phyloP scores from a whole-genome alignment of 2,113 vertebrate genomes.

The Hepsetus odoe region DNA sequence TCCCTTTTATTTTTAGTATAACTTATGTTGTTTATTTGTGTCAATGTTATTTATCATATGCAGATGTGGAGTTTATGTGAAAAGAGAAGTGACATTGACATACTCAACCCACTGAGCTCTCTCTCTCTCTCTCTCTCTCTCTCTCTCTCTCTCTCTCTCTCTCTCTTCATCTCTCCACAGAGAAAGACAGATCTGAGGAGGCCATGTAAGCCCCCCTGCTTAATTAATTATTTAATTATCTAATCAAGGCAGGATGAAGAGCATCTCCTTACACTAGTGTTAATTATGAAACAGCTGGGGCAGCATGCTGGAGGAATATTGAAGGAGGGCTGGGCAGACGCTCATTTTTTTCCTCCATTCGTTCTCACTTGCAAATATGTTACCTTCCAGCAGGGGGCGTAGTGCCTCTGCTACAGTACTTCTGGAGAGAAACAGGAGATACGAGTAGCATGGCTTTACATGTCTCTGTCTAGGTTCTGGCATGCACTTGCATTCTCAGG shows the following conservation, averaged over 20 bases:
- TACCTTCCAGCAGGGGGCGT: slow-evolving; percentile 68
- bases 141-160: slow-evolving; percentile 43
- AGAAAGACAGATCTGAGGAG: slow-evolving; percentile 75
- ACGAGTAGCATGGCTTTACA: too few relatives aligned
- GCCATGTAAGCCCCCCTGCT: slow-evolving; percentile 71
- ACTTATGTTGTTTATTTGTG: too few relatives aligned
- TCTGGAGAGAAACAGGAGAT: background rate
- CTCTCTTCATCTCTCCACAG: slow-evolving; percentile 57
- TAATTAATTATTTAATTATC: slow-evolving; percentile 84
- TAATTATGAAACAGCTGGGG: slow-evolving; percentile 82
- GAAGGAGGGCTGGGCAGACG: slow-evolving; percentile 52
- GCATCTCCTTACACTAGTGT: slow-evolving; percentile 75
- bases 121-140: slow-evolving; percentile 21
- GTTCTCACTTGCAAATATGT: slow-evolving; percentile 47
- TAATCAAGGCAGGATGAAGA: slow-evolving; percentile 73
- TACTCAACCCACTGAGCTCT: slow-evolving; percentile 38
- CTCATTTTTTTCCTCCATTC: slow-evolving; percentile 35
- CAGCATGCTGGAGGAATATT: slow-evolving; percentile 63
- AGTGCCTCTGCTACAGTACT: slow-evolving; percentile 58
- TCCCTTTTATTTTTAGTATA: too few relatives aligned
- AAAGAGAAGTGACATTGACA: too few relatives aligned
- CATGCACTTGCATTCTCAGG: background rate
- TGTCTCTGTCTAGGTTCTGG: background rate
- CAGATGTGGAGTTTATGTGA: too few relatives aligned
- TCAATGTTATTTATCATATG: too few relatives aligned